Evolutionary conservation across 1,140 invertebrate species (phyloP).

Genomic region (Lordiphosa clarofinis): DNA sequence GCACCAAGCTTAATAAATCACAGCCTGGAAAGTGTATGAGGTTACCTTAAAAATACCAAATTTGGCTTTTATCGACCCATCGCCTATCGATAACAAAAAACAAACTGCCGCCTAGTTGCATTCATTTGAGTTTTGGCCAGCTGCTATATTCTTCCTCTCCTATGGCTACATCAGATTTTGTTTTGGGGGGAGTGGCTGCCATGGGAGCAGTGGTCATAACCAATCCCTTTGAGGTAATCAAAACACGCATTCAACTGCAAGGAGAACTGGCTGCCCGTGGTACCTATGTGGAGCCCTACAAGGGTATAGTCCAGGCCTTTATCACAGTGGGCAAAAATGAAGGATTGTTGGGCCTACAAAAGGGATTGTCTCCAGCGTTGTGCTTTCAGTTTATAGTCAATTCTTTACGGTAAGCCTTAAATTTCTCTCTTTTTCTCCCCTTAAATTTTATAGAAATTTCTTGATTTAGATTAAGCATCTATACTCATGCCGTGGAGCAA

Average conservation of each 20-base stretch:
- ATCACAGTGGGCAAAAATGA: constrained; percentile 83
- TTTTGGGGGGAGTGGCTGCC: constrained; percentile 81
- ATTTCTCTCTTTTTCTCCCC: too few relatives aligned
- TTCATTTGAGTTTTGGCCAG: too few relatives aligned
- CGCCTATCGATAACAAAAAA: too few relatives aligned
- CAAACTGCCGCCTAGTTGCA: too few relatives aligned
- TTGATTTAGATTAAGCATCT: constrained; percentile 85
- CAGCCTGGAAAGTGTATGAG: too few relatives aligned
- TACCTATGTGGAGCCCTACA: constrained; percentile 82
- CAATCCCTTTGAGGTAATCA: constrained; percentile 90
- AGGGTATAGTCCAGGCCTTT: constrained; percentile 86
- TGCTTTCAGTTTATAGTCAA: constrained; percentile 82
- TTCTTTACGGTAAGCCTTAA: constrained; percentile 81
- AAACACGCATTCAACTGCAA: constrained; percentile 94
- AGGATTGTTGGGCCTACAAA: constrained; percentile 88
- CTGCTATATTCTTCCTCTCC: too few relatives aligned
- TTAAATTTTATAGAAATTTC: too few relatives aligned
- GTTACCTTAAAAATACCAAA: too few relatives aligned
- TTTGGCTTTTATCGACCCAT: too few relatives aligned
- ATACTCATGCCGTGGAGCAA: constrained; percentile 86
- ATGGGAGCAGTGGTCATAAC: constrained; percentile 83
- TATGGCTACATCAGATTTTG: constrained; percentile 70
- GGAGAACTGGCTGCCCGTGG: constrained; percentile 89
- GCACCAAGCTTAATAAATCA: too few relatives aligned
- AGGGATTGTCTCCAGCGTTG: constrained; percentile 91